Percentiles rank a stretch among this genome's conserved stretches.
phyloP scores from a whole-genome alignment of 2,888 invertebrate genomes.

The Ophioninae sp. region DNA sequence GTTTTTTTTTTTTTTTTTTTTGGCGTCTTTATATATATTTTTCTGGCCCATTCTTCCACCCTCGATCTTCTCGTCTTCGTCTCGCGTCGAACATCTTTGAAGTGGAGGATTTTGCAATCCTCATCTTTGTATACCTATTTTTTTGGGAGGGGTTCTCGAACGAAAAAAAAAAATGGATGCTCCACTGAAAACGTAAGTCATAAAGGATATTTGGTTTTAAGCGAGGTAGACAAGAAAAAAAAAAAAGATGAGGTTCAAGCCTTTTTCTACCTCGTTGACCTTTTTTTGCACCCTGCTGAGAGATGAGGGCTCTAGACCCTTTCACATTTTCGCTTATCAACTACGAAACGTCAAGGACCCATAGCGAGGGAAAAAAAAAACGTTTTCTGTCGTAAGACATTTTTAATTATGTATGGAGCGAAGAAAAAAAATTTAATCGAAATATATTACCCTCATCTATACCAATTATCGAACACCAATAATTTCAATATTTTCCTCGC shows the following conservation, averaged over 20 bases:
- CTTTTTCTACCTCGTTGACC: slow-evolving; percentile 37
- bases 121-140: slow-evolving; percentile 42
- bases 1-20: slow-evolving; percentile 9
- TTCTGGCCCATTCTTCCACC: not conserved
- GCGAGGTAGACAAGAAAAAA: slow-evolving; percentile 32
- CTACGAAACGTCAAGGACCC: not conserved
- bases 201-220: slow-evolving; percentile 47
- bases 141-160: slow-evolving; percentile 36
- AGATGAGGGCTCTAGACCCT: not conserved
- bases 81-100: slow-evolving; percentile 38
- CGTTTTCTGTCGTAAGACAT: not conserved
- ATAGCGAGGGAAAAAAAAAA: not conserved
- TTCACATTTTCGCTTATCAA: slow-evolving; percentile 11
- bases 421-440: not conserved
- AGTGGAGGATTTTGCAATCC: slow-evolving; percentile 49
- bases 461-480: not conserved
- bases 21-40: not conserved
- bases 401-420: not conserved
- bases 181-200: slow-evolving; percentile 38
- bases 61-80: not conserved
- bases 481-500: slow-evolving; percentile 8
- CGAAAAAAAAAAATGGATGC: slow-evolving; percentile 33
- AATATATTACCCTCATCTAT: not conserved
- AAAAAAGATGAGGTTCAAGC: slow-evolving; percentile 15
- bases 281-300: slow-evolving; percentile 28